phyloP scores from a whole-genome alignment of 2,113 vertebrate genomes.

The Sinocyclocheilus rhinocerous region DNA sequence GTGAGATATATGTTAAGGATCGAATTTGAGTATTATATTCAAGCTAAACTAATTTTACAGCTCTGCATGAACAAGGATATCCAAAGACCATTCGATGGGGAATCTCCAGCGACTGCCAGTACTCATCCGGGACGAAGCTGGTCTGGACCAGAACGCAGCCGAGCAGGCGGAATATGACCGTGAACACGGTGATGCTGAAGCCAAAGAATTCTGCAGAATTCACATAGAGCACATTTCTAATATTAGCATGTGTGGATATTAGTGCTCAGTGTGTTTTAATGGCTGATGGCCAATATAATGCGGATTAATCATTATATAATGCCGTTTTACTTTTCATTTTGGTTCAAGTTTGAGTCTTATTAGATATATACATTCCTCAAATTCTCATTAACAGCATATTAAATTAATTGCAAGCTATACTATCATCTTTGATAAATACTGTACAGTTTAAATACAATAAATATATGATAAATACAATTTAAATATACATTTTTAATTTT shows the following conservation, averaged over 20 bases:
- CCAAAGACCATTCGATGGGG: slow-evolving; percentile 91
- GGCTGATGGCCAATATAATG: too few relatives aligned
- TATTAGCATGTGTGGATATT: neutral
- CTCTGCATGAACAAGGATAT: slow-evolving; percentile 83
- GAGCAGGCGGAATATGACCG: slow-evolving; percentile 76
- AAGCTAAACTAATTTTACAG: neutral
- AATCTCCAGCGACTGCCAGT: slow-evolving; percentile 95
- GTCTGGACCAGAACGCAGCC: slow-evolving; percentile 92
- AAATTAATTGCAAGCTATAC: too few relatives aligned
- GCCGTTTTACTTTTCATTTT: too few relatives aligned
- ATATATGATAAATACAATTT: too few relatives aligned
- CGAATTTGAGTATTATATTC: neutral
- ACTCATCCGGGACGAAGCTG: slow-evolving; percentile 97
- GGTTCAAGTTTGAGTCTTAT: too few relatives aligned
- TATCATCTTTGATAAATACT: too few relatives aligned
- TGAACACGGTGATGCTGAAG: slow-evolving; percentile 69
- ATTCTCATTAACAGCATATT: too few relatives aligned
- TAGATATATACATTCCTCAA: too few relatives aligned
- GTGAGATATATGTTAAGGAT: slow-evolving; percentile 68
- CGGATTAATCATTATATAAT: too few relatives aligned
- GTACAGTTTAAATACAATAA: too few relatives aligned
- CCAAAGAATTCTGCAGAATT: slow-evolving; percentile 73
- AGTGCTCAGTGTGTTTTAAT: neutral
- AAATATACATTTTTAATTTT: too few relatives aligned
- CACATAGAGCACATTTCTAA: neutral